These are phyloP conservation scores for Ptychobarbus kaznakovi DNA, from an alignment of 2,797 vertebrate species.

Conservation along the genomic window DNA sequence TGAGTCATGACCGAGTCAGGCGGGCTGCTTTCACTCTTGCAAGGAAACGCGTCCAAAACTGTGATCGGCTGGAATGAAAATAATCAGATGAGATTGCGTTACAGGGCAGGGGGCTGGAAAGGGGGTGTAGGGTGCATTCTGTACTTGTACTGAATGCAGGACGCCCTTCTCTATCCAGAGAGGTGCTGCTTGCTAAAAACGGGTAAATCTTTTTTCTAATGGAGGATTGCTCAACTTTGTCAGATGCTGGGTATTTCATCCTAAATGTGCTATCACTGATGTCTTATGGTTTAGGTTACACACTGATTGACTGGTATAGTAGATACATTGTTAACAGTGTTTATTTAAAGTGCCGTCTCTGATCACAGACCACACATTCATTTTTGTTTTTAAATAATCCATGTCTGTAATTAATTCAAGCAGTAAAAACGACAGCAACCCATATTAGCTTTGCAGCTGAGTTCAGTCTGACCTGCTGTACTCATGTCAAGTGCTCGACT, in stretches of 20 bases:
- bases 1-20: constrained; percentile 22
- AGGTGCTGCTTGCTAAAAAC: background rate
- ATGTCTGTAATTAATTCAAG: background rate
- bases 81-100: constrained; percentile 48
- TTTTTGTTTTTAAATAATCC: background rate
- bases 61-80: constrained; percentile 46
- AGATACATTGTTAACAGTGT: too few relatives aligned
- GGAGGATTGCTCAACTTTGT: too few relatives aligned
- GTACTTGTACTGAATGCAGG: background rate
- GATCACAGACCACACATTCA: background rate
- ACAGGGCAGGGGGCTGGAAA: constrained; percentile 9
- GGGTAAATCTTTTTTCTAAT: too few relatives aligned
- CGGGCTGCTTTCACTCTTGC: constrained; percentile 33
- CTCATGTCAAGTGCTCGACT: background rate
- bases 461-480: constrained; percentile 16
- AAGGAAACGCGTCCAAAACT: constrained; percentile 12
- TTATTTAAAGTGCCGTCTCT: too few relatives aligned
- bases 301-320: too few relatives aligned
- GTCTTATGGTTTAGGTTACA: too few relatives aligned
- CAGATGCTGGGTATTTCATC: too few relatives aligned
- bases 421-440: constrained; percentile 8
- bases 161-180: background rate
- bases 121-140: background rate
- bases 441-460: background rate
- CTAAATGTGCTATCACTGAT: too few relatives aligned